Percentiles rank a stretch among this genome's conserved stretches.
Evolutionary conservation across 2,797 vertebrate genomes (phyloP).

Genomic region (Ataeniobius toweri): DNA sequence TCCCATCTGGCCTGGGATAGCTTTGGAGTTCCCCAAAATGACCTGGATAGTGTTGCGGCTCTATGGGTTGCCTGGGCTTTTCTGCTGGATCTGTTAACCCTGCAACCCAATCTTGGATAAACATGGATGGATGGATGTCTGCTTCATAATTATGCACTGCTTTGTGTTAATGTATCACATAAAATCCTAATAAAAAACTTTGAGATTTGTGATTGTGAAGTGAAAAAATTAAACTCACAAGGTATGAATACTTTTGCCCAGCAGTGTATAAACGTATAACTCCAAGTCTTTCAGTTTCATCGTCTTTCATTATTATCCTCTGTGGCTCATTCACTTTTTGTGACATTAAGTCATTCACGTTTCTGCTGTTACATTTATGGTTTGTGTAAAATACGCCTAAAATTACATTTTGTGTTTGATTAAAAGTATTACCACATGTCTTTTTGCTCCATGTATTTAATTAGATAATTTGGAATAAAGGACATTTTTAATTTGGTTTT

Average conservation of each 20-base stretch:
- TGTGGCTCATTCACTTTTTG: slow-evolving; percentile 19
- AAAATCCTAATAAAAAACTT: neutral
- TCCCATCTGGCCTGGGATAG: too few relatives aligned
- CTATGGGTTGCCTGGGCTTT: too few relatives aligned
- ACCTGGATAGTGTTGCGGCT: too few relatives aligned
- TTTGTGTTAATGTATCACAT: neutral
- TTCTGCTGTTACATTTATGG: slow-evolving; percentile 3
- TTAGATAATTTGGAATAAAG: neutral
- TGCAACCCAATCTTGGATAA: too few relatives aligned
- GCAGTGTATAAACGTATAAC: neutral
- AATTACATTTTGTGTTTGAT: slow-evolving; percentile 4
- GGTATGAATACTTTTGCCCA: neutral
- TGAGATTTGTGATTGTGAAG: neutral
- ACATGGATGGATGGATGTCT: too few relatives aligned
- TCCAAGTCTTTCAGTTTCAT: neutral
- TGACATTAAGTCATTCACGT: slow-evolving; percentile 16
- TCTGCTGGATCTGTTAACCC: too few relatives aligned
- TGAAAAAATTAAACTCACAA: neutral
- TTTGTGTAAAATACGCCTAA: slow-evolving; percentile 15
- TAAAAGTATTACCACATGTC: slow-evolving; percentile 1
- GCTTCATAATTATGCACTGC: too few relatives aligned
- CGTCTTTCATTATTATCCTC: slow-evolving; percentile 7
- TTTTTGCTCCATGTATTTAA: neutral
- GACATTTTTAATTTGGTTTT: neutral
- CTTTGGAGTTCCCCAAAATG: too few relatives aligned